phyloP scores from a whole-genome alignment of 2,888 invertebrate species.

The Hesperia comma region DNA sequence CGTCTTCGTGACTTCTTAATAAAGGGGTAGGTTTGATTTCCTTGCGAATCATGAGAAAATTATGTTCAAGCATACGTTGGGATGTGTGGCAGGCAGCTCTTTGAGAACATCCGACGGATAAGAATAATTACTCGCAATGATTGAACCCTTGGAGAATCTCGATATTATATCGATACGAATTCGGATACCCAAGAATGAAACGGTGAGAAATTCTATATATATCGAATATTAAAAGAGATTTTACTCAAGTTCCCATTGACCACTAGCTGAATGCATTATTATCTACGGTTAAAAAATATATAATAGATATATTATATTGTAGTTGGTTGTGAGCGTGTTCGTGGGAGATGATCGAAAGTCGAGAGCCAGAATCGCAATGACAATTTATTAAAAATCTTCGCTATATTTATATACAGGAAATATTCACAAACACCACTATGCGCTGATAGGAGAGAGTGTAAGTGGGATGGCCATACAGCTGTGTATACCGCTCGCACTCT shows the following conservation, averaged over 20 bases:
- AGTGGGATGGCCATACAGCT: too few relatives aligned
- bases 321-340: too few relatives aligned
- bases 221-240: neutral
- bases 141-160: constrained; percentile 59
- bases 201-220: neutral
- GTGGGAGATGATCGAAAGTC: too few relatives aligned
- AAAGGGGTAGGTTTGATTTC: constrained; percentile 78
- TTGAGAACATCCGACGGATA: constrained; percentile 82
- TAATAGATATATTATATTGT: too few relatives aligned
- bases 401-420: too few relatives aligned
- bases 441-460: too few relatives aligned
- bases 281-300: too few relatives aligned
- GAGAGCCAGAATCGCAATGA: too few relatives aligned
- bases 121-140: constrained; percentile 83
- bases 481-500: too few relatives aligned
- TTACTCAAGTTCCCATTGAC: neutral
- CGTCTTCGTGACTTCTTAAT: constrained; percentile 78
- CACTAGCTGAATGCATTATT: neutral
- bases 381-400: too few relatives aligned
- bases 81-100: constrained; percentile 65
- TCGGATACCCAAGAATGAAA: constrained; percentile 5
- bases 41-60: constrained; percentile 82
- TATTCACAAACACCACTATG: too few relatives aligned
- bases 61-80: constrained; percentile 64
- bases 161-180: constrained; percentile 10